These are phyloP conservation scores for Microctonus aethiopoides DNA, from an alignment of 2,888 invertebrate genomes.

Conservation along the genomic window DNA sequence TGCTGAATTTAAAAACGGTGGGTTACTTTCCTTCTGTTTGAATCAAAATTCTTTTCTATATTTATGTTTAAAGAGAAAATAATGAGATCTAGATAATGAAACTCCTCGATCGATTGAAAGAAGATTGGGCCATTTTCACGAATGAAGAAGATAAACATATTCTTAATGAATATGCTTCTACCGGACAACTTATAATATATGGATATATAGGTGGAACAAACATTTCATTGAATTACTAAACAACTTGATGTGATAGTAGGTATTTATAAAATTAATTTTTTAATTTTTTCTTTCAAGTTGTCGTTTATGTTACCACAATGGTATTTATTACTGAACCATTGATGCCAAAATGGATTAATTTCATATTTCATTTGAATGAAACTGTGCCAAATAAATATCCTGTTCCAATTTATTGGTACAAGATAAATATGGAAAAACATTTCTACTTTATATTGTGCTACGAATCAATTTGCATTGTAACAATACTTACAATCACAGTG, in stretches of 20 bases:
- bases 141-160: no score
- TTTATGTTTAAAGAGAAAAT: no score
- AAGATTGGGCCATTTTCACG: no score
- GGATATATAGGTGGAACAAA: not conserved
- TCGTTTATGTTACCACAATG: not conserved
- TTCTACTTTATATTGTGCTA: not conserved
- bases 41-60: no score
- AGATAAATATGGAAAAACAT: slow-evolving; percentile 12
- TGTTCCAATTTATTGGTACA: slow-evolving; percentile 5
- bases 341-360: not conserved
- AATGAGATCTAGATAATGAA: no score
- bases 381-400: slow-evolving; percentile 2
- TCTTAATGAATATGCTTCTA: not conserved
- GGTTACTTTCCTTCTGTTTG: no score
- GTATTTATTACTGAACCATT: not conserved
- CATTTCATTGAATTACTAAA: not conserved
- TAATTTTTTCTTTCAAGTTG: not conserved
- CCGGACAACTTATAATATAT: not conserved
- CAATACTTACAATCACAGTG: not conserved
- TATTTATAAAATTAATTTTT: not conserved
- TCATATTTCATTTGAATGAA: not conserved
- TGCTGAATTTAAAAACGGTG: not conserved
- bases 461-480: not conserved
- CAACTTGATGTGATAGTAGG: not conserved
- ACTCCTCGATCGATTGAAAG: no score